phyloP scores from a whole-genome alignment of 2,797 vertebrate species.

The Neopelma chrysocephalum region DNA sequence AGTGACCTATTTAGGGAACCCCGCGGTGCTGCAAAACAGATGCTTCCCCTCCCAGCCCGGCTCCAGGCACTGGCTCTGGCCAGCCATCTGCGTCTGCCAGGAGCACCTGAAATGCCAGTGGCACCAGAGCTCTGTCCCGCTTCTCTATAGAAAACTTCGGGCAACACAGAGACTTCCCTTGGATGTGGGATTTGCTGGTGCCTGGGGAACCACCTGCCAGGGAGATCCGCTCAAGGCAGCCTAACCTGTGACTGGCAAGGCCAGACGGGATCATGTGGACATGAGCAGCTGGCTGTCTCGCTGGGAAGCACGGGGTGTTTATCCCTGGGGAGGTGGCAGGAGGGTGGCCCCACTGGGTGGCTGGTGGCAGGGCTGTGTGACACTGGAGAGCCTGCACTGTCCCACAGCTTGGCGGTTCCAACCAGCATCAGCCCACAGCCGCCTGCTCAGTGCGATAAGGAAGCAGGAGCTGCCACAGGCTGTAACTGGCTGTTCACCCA shows the following conservation, averaged over 20 bases:
- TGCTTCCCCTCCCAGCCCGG: not conserved
- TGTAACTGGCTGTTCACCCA: not conserved
- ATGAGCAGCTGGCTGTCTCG: not conserved
- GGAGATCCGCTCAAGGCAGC: not conserved
- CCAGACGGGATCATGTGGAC: rapidly evolving
- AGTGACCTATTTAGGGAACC: slow-evolving; percentile 64
- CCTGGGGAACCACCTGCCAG: not conserved
- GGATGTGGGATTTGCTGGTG: not conserved
- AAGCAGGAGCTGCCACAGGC: not conserved
- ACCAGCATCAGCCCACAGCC: not conserved
- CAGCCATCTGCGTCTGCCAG: not conserved
- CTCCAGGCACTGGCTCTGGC: not conserved
- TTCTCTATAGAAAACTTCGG: not conserved
- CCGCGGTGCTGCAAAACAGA: not conserved
- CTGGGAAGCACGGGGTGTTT: not conserved
- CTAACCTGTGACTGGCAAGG: not conserved
- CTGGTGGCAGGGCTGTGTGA: not conserved
- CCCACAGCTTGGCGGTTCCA: rapidly evolving
- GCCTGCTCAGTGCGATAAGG: not conserved
- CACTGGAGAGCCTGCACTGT: rapidly evolving
- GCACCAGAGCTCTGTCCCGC: rapidly evolving
- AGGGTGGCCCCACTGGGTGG: not conserved
- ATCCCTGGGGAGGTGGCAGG: not conserved
- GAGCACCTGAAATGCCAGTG: not conserved
- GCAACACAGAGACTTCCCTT: not conserved